Evolutionary conservation across 2,797 vertebrate genomes (phyloP), one percentile per base, ranked within the genome.

Genomic region (Margarornis squamiger): DNA sequence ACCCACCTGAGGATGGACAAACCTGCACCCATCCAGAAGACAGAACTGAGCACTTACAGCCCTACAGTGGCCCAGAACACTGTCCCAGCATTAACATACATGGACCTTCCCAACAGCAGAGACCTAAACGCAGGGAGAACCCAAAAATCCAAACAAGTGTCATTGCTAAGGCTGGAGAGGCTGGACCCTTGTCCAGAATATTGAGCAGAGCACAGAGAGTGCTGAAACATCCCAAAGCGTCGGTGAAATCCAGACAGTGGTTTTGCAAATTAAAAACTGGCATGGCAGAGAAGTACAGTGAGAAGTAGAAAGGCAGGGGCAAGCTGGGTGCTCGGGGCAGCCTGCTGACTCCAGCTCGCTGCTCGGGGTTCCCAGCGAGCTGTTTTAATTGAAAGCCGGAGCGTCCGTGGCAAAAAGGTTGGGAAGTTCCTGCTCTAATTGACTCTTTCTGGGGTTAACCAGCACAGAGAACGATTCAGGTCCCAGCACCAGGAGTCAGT

Each of bases 391-490:
- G 96, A 91, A 92, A 97, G 91, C 24, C 85, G 70, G 88, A 88
- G 57, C 6, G 0, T 90, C 63, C 48, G 86, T 81, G 41, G 92
- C 63, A 83, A 95, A 92, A 93, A 70, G 75, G 57, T 93, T 94
- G 93, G 73, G 92, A 91, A 85, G 95, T 76, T 32, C 84, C 88
- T 91, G 86, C 94, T 93, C 90, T 96, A 88, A 92, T 82, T 92
- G 89, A 91, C 92, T 95, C 96, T 93, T 96, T 94, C 83, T 96
- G 87, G 86, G 92, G 87, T 66, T 92, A 94, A 92, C 81, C 12
- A 8, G 68, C 30, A 77, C 68, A 94, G 77, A 91, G 92, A 92
- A 74, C 5, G 15, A 86, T 82, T 80, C 86, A 55, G 91, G 90
- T 87, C 71, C 81, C 83, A 43, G 80, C 95, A 75, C 81, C 58